These are phyloP conservation scores for Scaptomyza montana DNA, from an alignment of 1,140 invertebrate genomes.

Conservation along the genomic window DNA sequence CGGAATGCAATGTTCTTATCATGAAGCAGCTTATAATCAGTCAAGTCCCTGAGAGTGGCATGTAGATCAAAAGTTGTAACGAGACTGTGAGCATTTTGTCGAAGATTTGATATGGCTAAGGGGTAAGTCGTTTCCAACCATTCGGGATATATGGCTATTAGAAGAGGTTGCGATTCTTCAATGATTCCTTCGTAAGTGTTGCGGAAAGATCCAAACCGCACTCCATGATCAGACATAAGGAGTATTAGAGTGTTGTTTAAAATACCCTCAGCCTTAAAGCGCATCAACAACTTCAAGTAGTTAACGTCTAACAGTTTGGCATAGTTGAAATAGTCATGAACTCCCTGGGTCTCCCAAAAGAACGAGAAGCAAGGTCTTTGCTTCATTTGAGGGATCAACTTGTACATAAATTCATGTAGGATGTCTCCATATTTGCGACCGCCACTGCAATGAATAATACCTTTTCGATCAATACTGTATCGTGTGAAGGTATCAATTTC, in stretches of 20 bases:
- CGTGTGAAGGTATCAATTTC: slow-evolving; percentile 44
- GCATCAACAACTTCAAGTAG: slow-evolving; percentile 31
- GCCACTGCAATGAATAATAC: slow-evolving; percentile 44
- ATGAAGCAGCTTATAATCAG: too few species aligned
- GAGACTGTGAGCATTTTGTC: slow-evolving; percentile 88
- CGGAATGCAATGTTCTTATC: too few species aligned
- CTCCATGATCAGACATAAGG: slow-evolving; percentile 95
- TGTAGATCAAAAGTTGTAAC: slow-evolving; percentile 93
- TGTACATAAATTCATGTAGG: slow-evolving; percentile 39
- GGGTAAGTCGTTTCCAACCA: slow-evolving; percentile 88
- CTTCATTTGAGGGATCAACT: slow-evolving; percentile 37
- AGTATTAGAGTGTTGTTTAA: slow-evolving; percentile 89
- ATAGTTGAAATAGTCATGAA: slow-evolving; percentile 55
- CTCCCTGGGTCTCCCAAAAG: slow-evolving; percentile 58
- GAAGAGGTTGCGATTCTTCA: slow-evolving; percentile 94
- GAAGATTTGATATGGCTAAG: slow-evolving; percentile 87
- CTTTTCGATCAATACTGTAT: slow-evolving; percentile 43
- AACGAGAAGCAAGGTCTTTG: slow-evolving; percentile 40
- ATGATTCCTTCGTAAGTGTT: slow-evolving; percentile 89
- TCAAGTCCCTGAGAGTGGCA: too few species aligned
- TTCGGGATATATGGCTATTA: slow-evolving; percentile 90
- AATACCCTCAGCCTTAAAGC: slow-evolving; percentile 66
- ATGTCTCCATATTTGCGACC: slow-evolving; percentile 42
- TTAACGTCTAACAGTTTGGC: slow-evolving; percentile 23
- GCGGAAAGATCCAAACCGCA: slow-evolving; percentile 88